Percentiles rank a stretch among this genome's conserved stretches.
Conservation (phyloP, 2,113 vertebrate genomes). For the Hirundichthys speculiger region DNA sequence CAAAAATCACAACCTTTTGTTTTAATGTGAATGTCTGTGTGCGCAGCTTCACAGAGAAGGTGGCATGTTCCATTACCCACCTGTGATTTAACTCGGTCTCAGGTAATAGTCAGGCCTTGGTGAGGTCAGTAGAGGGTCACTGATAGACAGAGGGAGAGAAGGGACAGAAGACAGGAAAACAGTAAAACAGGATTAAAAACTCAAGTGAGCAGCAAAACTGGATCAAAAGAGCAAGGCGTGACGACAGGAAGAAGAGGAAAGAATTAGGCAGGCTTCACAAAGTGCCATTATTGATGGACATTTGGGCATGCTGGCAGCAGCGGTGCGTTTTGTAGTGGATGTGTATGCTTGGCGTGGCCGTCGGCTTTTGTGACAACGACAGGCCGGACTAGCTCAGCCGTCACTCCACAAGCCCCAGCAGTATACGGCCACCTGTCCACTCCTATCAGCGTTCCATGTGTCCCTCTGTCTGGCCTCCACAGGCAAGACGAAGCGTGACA, state of each 20-base stretch:
- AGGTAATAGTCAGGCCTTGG: conserved; percentile 68
- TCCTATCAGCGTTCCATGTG: conserved; percentile 55
- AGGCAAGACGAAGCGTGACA: conserved; percentile 55
- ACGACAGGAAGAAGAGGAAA: conserved; percentile 16
- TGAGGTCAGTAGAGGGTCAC: conserved; percentile 69
- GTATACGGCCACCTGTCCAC: conserved; percentile 61
- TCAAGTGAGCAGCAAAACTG: conserved; percentile 29
- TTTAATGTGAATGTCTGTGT: conserved; percentile 39
- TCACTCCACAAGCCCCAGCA: conserved; percentile 54
- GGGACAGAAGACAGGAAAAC: conserved; percentile 37
- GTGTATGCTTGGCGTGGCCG: conserved; percentile 23
- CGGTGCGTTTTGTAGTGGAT: conserved; percentile 23
- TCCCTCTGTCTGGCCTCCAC: conserved; percentile 60
- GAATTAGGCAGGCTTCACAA: conserved; percentile 28
- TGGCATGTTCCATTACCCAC: conserved; percentile 76
- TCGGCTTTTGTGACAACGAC: conserved; percentile 61
- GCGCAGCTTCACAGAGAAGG: conserved; percentile 41
- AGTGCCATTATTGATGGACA: conserved; percentile 56
- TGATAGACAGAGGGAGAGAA: conserved; percentile 36
- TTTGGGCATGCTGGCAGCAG: conserved; percentile 44
- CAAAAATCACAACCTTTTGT: conserved; percentile 51
- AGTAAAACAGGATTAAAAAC: conserved; percentile 35
- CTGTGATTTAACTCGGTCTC: conserved; percentile 75
- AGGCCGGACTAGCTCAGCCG: conserved; percentile 46
- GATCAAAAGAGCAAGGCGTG: conserved; percentile 44